Evolutionary conservation across 2,797 vertebrate genomes (phyloP).

Genomic region (Phrynocephalus vlangalii): DNA sequence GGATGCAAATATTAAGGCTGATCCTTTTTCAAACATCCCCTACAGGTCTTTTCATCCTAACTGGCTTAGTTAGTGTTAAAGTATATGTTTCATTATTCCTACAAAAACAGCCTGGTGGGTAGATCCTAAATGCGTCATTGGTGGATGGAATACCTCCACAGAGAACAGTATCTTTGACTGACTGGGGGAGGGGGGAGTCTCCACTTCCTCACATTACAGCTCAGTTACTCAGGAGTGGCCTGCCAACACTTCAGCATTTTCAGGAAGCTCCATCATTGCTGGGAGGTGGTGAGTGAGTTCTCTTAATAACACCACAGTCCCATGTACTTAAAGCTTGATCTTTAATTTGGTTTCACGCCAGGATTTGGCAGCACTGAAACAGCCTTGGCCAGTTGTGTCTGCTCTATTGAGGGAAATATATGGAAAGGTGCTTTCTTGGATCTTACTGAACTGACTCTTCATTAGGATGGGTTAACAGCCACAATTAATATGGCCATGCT

Average conservation of each 20-base stretch:
- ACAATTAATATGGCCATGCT: not conserved
- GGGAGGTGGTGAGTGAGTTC: not conserved
- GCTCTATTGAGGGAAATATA: not conserved
- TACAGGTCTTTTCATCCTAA: not conserved
- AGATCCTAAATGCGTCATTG: not conserved
- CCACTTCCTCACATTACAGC: not conserved
- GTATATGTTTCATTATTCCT: not conserved
- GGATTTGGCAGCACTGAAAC: not conserved
- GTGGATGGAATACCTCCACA: not conserved
- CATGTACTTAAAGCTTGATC: not conserved
- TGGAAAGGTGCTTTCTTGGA: not conserved
- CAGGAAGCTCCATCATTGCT: not conserved
- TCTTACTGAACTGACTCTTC: not conserved
- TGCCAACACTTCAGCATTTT: not conserved
- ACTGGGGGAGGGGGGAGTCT: too few relatives aligned
- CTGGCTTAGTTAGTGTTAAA: too few relatives aligned
- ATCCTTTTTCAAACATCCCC: not conserved
- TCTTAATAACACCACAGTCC: not conserved
- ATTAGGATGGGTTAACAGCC: not conserved
- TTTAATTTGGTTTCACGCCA: not conserved
- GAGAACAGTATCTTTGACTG: too few relatives aligned
- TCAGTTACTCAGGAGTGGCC: not conserved
- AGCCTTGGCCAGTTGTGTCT: not conserved
- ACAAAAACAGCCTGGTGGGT: not conserved
- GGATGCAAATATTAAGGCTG: not conserved